phyloP scores from a whole-genome alignment of 2,888 invertebrate species.

The Ophonus ardosiacus region DNA sequence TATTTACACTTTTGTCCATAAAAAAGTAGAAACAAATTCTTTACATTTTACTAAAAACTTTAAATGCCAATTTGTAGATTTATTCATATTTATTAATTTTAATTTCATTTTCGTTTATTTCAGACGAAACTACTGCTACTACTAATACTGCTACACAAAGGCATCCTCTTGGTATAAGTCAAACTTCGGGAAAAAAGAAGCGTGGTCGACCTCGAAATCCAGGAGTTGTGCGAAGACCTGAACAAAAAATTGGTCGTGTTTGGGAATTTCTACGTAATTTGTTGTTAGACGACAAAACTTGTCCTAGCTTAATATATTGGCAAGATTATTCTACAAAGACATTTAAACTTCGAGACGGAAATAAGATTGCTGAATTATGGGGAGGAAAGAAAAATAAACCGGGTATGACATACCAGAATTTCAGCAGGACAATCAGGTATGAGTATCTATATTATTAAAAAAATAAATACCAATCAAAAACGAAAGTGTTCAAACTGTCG shows the following conservation, averaged over 20 bases:
- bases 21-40: too few relatives aligned
- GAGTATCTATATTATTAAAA: not conserved
- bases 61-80: too few relatives aligned
- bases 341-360: slow-evolving; percentile 92
- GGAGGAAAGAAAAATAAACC: slow-evolving; percentile 90
- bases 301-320: slow-evolving; percentile 91
- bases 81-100: too few relatives aligned
- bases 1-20: too few relatives aligned
- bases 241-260: slow-evolving; percentile 74
- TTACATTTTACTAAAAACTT: too few relatives aligned
- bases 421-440: slow-evolving; percentile 92
- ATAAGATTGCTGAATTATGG: slow-evolving; percentile 92
- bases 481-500: too few relatives aligned
- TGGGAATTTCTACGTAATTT: slow-evolving; percentile 93
- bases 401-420: slow-evolving; percentile 95
- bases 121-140: too few relatives aligned
- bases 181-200: not conserved
- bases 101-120: too few relatives aligned
- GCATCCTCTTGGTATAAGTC: too few relatives aligned
- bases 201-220: slow-evolving; percentile 19
- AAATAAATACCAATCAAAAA: too few relatives aligned
- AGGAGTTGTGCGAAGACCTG: slow-evolving; percentile 68
- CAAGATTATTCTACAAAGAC: slow-evolving; percentile 90
- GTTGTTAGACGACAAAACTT: slow-evolving; percentile 84
- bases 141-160: too few relatives aligned